phyloP scores from a whole-genome alignment of 2,113 vertebrate species.

The Phaetusa simplex region DNA sequence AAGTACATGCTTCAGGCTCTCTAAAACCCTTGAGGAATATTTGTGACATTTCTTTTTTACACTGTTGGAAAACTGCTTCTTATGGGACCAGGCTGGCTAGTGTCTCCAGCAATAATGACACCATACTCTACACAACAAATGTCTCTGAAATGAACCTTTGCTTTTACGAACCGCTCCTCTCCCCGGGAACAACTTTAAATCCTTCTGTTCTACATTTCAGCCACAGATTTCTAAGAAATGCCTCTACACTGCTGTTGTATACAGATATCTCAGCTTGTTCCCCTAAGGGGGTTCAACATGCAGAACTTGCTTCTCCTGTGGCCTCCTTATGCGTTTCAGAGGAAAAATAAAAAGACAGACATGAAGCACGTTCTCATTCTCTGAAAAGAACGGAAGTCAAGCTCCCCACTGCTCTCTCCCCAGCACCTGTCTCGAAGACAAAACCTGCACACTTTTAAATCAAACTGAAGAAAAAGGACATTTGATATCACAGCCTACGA shows the following conservation, averaged over 20 bases:
- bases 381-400: background rate
- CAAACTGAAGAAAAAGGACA: background rate
- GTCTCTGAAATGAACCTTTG: background rate
- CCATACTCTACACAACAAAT: background rate
- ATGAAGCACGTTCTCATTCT: background rate
- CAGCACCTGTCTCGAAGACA: background rate
- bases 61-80: background rate
- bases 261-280: background rate
- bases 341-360: background rate
- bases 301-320: background rate
- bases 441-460: background rate
- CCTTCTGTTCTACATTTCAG: background rate
- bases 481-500: background rate
- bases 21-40: background rate
- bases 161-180: background rate
- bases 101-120: background rate
- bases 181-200: background rate
- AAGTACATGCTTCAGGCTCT: background rate
- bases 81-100: background rate
- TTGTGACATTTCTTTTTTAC: background rate
- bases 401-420: background rate
- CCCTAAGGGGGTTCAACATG: background rate
- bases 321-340: background rate
- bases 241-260: background rate
- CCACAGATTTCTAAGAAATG: slow-evolving; percentile 12